Conservation (phyloP, 1,140 invertebrate species). For the Drosophila ironensis region DNA sequence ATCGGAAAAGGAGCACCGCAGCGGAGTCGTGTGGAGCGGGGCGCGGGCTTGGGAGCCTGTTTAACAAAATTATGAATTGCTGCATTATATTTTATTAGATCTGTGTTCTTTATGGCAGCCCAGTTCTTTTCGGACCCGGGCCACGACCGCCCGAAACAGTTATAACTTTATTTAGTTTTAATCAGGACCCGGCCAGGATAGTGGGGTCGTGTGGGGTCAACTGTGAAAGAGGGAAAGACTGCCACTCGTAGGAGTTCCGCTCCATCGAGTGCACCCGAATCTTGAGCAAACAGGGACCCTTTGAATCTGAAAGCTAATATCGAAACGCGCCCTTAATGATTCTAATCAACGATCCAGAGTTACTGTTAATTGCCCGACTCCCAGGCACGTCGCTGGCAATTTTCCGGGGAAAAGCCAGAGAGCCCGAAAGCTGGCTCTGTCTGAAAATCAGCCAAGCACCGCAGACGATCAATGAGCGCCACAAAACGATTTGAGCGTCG, state of each 20-base stretch:
- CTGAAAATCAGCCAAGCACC: conserved; percentile 10
- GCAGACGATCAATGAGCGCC: conserved; percentile 66
- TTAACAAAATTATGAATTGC: conserved; percentile 80
- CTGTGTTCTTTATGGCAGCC: conserved; percentile 61
- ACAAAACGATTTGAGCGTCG: conserved; percentile 56
- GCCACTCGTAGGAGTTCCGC: not conserved
- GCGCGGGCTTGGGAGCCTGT: conserved; percentile 23
- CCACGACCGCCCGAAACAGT: conserved; percentile 48
- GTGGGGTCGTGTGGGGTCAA: conserved; percentile 49
- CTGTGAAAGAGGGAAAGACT: conserved; percentile 13
- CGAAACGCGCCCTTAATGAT: conserved; percentile 75
- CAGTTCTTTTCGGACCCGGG: conserved; percentile 47
- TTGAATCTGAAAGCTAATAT: conserved; percentile 24
- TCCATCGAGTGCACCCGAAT: too few species aligned
- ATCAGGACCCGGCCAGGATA: conserved; percentile 48
- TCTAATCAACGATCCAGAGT: conserved; percentile 65
- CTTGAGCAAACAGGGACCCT: conserved; percentile 25
- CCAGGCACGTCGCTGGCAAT: conserved; percentile 65
- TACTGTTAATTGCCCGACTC: conserved; percentile 76
- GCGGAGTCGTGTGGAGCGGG: conserved; percentile 23
- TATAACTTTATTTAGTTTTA: conserved; percentile 80
- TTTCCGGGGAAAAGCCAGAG: conserved; percentile 66
- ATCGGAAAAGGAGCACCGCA: conserved; percentile 60
- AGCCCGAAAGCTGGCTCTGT: not conserved
- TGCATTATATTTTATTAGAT: conserved; percentile 79